A percentile compares a stretch with the other conserved stretches of the same genome.
Conservation (phyloP, 1,140 invertebrate genomes). For the Cheumatopsyche charites region DNA sequence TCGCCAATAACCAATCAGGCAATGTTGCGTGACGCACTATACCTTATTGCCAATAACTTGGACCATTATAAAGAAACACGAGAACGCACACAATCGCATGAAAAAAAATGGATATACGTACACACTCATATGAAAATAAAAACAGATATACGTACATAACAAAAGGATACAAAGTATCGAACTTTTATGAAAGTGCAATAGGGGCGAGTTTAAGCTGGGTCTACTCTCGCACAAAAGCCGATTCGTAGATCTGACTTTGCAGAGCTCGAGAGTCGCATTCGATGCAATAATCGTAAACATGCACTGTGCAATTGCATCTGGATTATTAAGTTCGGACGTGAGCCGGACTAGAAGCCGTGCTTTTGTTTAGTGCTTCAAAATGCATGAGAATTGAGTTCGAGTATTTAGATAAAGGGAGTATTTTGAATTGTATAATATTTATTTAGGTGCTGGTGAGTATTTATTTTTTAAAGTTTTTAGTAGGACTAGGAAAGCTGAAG, state of each 20-base stretch:
- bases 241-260: slow-evolving; percentile 8
- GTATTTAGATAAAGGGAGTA: too few species aligned
- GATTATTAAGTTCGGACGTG: slow-evolving; percentile 42
- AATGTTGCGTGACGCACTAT: slow-evolving; percentile 36
- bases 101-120: background rate
- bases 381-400: too few species aligned
- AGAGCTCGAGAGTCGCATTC: background rate
- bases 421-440: too few species aligned
- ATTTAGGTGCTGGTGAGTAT: too few species aligned
- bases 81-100: background rate
- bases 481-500: too few species aligned
- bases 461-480: too few species aligned
- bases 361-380: too few species aligned
- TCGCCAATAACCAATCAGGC: slow-evolving; percentile 29
- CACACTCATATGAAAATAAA: too few species aligned
- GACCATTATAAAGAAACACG: slow-evolving; percentile 2
- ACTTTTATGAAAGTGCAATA: too few species aligned
- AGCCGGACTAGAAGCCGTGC: background rate
- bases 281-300: slow-evolving; percentile 40
- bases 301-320: slow-evolving; percentile 18
- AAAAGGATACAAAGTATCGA: too few species aligned
- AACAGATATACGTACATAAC: too few species aligned
- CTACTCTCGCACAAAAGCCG: background rate
- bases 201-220: background rate
- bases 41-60: slow-evolving; percentile 36